Conservation (phyloP, 2,113 vertebrate species). For the Pundamilia nyererei region DNA sequence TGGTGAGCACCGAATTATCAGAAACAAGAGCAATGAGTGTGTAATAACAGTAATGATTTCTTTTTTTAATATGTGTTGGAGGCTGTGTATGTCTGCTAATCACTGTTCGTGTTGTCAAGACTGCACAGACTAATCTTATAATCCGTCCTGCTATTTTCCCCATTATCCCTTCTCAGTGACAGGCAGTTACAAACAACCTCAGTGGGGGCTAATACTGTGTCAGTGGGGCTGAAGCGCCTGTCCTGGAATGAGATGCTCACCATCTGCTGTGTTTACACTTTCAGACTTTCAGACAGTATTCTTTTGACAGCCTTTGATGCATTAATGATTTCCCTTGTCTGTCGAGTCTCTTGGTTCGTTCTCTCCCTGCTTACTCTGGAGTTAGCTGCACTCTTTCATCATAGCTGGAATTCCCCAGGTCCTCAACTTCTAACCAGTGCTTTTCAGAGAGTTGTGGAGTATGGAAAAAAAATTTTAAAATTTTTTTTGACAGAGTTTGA, state of each 20-base stretch:
- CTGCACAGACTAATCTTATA: constrained; percentile 33
- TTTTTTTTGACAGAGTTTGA: background rate
- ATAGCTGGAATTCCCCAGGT: constrained; percentile 49
- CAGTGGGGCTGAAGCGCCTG: constrained; percentile 24
- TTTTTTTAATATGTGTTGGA: background rate
- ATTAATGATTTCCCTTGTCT: constrained; percentile 51
- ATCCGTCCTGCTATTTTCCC: constrained; percentile 40
- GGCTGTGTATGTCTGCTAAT: constrained; percentile 1
- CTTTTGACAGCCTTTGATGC: constrained; percentile 59
- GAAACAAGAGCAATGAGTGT: background rate
- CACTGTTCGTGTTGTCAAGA: constrained; percentile 13
- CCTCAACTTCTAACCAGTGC: constrained; percentile 23
- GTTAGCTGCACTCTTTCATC: constrained; percentile 53
- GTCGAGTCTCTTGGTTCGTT: constrained; percentile 19
- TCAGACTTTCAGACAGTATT: constrained; percentile 29
- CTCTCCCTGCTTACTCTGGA: constrained; percentile 44
- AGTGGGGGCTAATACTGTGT: constrained; percentile 39
- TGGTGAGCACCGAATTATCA: background rate
- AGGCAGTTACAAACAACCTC: constrained; percentile 46
- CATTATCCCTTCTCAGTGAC: constrained; percentile 48
- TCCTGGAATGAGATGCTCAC: constrained; percentile 30
- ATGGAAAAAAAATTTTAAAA: background rate
- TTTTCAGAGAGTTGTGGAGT: constrained; percentile 6
- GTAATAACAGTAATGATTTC: background rate
- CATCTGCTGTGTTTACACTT: constrained; percentile 54